phyloP scores from a whole-genome alignment of 1,140 invertebrate species.

The Periplaneta americana region DNA sequence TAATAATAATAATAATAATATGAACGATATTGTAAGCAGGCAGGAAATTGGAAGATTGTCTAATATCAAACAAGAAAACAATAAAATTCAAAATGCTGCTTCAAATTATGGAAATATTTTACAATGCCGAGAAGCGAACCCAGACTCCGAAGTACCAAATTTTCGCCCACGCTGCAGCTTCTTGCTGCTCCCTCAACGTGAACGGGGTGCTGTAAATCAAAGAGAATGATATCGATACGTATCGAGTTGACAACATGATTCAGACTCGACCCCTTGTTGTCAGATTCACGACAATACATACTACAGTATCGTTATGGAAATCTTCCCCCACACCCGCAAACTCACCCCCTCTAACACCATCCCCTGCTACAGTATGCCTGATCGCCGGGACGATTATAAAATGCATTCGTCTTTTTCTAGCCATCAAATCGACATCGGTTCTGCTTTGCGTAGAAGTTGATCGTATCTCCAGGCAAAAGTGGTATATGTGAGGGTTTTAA shows the following conservation, averaged over 20 bases:
- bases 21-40: no score
- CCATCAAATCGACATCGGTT: background rate
- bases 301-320: background rate
- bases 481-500: no score
- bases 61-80: no score
- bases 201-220: background rate
- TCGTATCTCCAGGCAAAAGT: no score
- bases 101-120: no score
- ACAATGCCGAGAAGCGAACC: no score
- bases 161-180: no score
- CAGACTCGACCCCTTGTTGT: background rate
- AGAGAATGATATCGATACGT: background rate
- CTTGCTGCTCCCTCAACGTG: background rate
- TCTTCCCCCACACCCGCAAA: background rate
- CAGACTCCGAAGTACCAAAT: no score
- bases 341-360: background rate
- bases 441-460: background rate
- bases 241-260: background rate
- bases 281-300: background rate
- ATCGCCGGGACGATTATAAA: background rate
- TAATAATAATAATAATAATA: no score
- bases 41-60: no score
- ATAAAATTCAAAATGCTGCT: no score
- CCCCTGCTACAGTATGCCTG: background rate
- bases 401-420: background rate